Percentiles rank a stretch among this genome's conserved stretches.
Conservation (phyloP, 2,797 vertebrate genomes). For the Prionace glauca region DNA sequence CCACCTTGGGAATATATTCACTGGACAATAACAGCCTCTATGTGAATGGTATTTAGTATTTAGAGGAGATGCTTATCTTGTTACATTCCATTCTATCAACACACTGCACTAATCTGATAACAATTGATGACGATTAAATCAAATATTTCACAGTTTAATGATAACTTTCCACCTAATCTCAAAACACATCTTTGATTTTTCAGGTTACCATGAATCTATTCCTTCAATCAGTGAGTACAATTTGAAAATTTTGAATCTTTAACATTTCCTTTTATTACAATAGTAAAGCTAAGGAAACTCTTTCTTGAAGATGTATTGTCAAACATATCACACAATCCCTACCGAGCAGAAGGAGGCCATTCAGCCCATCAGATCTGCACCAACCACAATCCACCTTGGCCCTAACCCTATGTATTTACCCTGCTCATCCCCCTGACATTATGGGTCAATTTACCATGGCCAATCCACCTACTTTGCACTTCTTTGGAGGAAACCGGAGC, state of each 20-base stretch:
- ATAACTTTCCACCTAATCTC: not conserved
- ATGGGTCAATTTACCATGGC: too few species aligned
- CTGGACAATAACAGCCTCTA: slow-evolving; percentile 18
- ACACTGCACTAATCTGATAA: not conserved
- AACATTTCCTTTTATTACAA: not conserved
- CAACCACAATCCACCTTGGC: too few species aligned
- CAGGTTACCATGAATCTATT: not conserved
- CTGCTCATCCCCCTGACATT: too few species aligned
- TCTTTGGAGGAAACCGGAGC: too few species aligned
- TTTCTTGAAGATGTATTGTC: not conserved
- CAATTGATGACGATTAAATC: not conserved
- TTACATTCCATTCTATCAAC: not conserved
- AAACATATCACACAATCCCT: too few species aligned
- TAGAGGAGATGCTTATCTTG: not conserved
- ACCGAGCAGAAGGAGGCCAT: too few species aligned
- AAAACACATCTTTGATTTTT: not conserved
- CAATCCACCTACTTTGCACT: too few species aligned
- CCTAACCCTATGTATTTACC: too few species aligned
- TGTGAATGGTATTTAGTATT: not conserved
- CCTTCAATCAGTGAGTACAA: not conserved
- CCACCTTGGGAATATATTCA: not conserved
- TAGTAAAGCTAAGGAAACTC: not conserved
- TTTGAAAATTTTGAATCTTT: not conserved
- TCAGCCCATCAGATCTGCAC: too few species aligned
- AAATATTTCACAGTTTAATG: not conserved